Evolutionary conservation across 2,113 vertebrate species (phyloP).

Genomic region (Protomyctophum bolini): DNA sequence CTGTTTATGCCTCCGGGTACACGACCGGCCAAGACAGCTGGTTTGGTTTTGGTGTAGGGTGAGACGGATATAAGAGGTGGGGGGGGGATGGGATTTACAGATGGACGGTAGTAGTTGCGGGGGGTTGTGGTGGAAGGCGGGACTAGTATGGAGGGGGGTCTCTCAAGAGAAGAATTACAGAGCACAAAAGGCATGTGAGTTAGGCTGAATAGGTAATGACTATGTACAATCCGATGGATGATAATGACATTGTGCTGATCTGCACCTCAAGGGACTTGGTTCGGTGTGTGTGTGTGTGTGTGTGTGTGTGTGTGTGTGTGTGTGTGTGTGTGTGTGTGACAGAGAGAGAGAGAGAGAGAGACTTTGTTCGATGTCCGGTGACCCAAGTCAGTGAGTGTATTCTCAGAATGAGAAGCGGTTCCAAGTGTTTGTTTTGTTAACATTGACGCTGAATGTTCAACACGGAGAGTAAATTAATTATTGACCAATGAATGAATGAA

Average conservation of each 20-base stretch:
- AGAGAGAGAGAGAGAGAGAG: constrained; percentile 16
- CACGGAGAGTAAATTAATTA: background rate
- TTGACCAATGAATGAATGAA: too few relatives aligned
- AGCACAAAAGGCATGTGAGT: constrained; percentile 74
- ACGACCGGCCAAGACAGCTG: constrained; percentile 76
- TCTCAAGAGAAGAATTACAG: constrained; percentile 73
- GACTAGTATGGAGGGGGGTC: constrained; percentile 16
- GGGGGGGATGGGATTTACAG: background rate
- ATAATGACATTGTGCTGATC: constrained; percentile 76
- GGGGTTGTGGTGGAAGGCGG: constrained; percentile 27
- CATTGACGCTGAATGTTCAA: constrained; percentile 1
- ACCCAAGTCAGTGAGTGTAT: constrained; percentile 24
- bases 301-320: constrained; percentile 28
- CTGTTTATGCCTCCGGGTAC: constrained; percentile 77
- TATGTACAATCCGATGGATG: constrained; percentile 75
- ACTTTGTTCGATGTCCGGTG: constrained; percentile 45
- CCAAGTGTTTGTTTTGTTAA: constrained; percentile 20
- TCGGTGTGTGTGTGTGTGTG: constrained; percentile 28
- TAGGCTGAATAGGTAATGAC: constrained; percentile 73
- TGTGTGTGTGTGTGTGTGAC: constrained; percentile 5
- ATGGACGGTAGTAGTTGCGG: too few relatives aligned
- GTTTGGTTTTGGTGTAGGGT: constrained; percentile 66
- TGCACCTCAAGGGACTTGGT: constrained; percentile 60
- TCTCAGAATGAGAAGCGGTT: constrained; percentile 23
- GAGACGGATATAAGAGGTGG: constrained; percentile 41